These are phyloP conservation scores for Ceratina calcarata DNA, from an alignment of 1,140 invertebrate species.

Conservation along the genomic window DNA sequence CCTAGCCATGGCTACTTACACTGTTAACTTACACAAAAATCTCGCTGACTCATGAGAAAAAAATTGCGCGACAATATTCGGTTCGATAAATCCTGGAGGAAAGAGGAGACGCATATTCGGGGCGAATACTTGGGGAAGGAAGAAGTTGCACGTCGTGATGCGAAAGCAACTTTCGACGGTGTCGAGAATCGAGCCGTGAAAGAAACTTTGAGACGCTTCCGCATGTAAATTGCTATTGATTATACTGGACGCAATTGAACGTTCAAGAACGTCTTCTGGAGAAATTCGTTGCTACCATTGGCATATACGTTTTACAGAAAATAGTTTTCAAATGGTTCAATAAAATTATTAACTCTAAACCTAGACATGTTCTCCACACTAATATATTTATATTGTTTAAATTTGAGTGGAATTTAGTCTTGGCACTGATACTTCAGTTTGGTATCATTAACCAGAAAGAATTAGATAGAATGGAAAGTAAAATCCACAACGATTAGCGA, in stretches of 20 bases:
- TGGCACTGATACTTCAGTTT: too few species aligned
- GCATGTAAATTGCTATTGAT: conserved; percentile 2
- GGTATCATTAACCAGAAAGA: too few species aligned
- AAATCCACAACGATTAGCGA: too few species aligned
- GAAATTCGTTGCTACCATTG: too few species aligned
- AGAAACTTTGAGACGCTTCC: not conserved
- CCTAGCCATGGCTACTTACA: not conserved
- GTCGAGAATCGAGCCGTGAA: not conserved
- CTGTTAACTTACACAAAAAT: conserved; percentile 53
- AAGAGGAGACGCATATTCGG: not conserved
- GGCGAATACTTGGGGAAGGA: conserved; percentile 7
- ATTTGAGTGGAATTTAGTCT: too few species aligned
- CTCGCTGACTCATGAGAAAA: conserved; percentile 26
- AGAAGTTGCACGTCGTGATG: not conserved
- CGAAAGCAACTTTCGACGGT: conserved; percentile 22
- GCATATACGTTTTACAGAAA: too few species aligned
- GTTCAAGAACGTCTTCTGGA: too few species aligned
- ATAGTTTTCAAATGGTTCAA: too few species aligned
- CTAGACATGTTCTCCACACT: too few species aligned
- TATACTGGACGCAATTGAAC: conserved; percentile 2
- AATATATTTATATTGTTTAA: too few species aligned
- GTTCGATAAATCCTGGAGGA: conserved; percentile 12
- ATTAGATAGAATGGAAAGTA: too few species aligned
- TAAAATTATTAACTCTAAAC: too few species aligned
- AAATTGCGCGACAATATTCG: conserved; percentile 34